Conservation (phyloP, 2,888 invertebrate genomes). For the Cheilosia variabilis region DNA sequence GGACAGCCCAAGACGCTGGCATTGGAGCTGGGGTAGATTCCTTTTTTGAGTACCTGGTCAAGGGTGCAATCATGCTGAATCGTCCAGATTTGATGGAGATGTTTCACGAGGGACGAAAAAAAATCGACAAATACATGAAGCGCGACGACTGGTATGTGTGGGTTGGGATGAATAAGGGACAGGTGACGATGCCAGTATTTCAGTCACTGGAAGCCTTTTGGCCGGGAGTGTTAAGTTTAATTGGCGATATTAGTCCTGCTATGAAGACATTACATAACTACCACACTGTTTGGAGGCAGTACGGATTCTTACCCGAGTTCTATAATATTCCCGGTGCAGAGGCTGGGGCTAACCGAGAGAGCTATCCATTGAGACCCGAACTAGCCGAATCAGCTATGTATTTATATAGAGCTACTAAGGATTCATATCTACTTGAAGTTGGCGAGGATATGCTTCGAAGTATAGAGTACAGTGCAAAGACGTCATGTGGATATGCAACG, state of each 20-base stretch:
- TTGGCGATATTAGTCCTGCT: conserved; percentile 95
- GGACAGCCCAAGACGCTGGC: conserved; percentile 99
- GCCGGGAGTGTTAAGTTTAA: conserved; percentile 96
- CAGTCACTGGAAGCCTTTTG: conserved; percentile 99
- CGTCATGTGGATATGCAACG: conserved; percentile 98
- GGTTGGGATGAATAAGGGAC: conserved; percentile 98
- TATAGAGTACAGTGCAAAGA: conserved; percentile 96
- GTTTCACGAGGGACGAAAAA: conserved; percentile 91
- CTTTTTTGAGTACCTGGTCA: conserved; percentile 98
- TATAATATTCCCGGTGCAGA: conserved; percentile 96
- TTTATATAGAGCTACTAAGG: conserved; percentile 96
- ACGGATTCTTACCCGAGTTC: conserved; percentile 98
- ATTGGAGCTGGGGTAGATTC: conserved; percentile 98
- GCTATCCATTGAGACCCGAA: conserved; percentile 98
- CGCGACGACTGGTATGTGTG: conserved; percentile 99
- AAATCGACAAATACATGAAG: conserved; percentile 93
- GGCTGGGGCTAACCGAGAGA: conserved; percentile 91
- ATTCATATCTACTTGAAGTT: conserved; percentile 95
- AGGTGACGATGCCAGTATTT: conserved; percentile 98
- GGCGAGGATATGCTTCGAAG: conserved; percentile 97
- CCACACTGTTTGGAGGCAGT: conserved; percentile 98
- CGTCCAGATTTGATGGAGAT: conserved; percentile 95
- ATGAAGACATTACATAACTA: conserved; percentile 98
- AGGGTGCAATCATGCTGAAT: conserved; percentile 96
- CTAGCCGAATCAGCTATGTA: conserved; percentile 98